These are phyloP conservation scores for Hormaphis cornu DNA, from an alignment of 1,140 invertebrate genomes.

Conservation along the genomic window DNA sequence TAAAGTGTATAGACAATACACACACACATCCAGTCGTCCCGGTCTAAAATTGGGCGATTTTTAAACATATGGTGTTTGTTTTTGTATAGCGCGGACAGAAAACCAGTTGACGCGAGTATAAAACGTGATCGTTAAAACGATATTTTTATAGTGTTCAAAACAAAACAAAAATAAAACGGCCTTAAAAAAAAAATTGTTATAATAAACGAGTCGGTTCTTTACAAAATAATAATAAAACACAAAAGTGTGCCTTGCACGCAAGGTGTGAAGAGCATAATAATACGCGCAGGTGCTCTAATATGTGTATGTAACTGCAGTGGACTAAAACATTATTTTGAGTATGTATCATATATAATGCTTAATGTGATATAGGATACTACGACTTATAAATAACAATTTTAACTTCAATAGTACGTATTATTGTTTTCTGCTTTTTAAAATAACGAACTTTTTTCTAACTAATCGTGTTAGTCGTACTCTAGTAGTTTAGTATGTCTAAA, in stretches of 20 bases:
- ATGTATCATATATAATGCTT: too few relatives aligned
- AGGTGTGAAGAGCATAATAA: conserved; percentile 1
- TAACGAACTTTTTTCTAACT: too few relatives aligned
- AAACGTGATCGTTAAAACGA: background rate
- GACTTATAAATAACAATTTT: too few relatives aligned
- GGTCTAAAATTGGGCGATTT: background rate
- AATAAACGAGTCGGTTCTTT: background rate
- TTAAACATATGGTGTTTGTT: background rate
- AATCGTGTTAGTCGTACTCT: too few relatives aligned
- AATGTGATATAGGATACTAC: too few relatives aligned
- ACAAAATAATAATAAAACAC: background rate
- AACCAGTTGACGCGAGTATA: background rate
- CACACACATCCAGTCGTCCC: too few relatives aligned
- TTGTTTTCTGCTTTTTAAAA: too few relatives aligned
- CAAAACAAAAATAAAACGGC: background rate
- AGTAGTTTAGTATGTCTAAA: too few relatives aligned
- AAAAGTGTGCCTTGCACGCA: background rate
- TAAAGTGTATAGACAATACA: background rate
- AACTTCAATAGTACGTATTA: too few relatives aligned
- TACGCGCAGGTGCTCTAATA: background rate
- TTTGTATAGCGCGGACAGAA: background rate
- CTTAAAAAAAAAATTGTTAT: background rate
- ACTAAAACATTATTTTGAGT: too few relatives aligned
- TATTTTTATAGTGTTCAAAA: background rate
- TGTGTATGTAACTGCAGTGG: too few relatives aligned